A percentile compares a stretch with the other conserved stretches of the same genome.
These are phyloP conservation scores for Neocloeon triangulifer DNA, from an alignment of 1,140 invertebrate genomes.

Conservation along the genomic window DNA sequence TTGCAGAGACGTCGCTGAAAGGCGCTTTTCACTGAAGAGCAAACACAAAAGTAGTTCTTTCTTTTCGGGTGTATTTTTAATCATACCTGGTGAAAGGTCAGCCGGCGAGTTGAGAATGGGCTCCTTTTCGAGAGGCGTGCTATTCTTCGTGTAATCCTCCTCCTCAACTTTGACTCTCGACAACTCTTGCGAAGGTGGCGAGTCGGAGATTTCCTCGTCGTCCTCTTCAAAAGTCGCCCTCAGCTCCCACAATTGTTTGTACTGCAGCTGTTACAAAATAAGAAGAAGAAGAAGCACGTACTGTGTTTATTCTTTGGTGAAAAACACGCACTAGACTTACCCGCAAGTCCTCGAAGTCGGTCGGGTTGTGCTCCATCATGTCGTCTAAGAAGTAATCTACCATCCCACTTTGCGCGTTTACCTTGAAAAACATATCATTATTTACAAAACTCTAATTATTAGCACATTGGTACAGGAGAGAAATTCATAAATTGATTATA, in stretches of 20 bases:
- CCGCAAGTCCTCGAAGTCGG: too few relatives aligned
- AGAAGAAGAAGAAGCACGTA: too few relatives aligned
- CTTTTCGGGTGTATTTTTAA: too few relatives aligned
- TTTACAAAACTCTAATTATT: too few relatives aligned
- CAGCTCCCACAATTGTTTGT: conserved; percentile 23
- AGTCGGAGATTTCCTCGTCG: conserved; percentile 13
- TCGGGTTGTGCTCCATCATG: conserved; percentile 5
- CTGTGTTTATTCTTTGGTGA: too few relatives aligned
- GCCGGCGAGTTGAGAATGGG: conserved; percentile 5
- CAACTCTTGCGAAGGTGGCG: background rate
- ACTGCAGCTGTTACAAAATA: conserved; percentile 19
- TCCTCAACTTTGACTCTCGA: background rate
- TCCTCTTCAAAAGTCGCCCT: conserved; percentile 26
- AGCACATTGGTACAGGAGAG: too few relatives aligned
- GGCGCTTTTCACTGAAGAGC: too few relatives aligned
- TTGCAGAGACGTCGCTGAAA: background rate
- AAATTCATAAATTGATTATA: too few relatives aligned
- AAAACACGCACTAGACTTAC: too few relatives aligned
- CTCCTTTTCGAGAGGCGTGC: background rate
- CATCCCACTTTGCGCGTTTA: conserved; percentile 9
- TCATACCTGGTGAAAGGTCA: conserved; percentile 8
- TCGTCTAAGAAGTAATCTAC: conserved; percentile 10
- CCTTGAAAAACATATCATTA: too few relatives aligned
- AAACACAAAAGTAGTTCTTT: too few relatives aligned
- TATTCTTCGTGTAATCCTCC: conserved; percentile 2